A percentile compares a stretch with the other conserved stretches of the same genome.
These are phyloP conservation scores for Cyaniris semiargus DNA, from an alignment of 2,888 invertebrate genomes.

Conservation along the genomic window DNA sequence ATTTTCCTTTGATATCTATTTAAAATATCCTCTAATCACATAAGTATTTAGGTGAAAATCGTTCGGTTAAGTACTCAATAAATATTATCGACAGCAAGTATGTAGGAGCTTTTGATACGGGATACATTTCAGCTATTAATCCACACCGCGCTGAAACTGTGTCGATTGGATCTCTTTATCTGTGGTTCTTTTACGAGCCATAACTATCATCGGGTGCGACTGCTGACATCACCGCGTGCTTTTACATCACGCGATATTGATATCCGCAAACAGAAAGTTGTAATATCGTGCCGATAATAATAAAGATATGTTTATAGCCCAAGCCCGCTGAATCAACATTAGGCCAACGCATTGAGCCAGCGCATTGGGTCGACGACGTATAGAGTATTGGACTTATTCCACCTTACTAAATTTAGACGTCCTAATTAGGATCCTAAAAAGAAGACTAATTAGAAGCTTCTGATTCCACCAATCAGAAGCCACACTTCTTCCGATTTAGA, in stretches of 20 bases:
- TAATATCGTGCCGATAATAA: no score
- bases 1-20: neutral
- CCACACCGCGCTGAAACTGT: neutral
- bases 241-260: neutral
- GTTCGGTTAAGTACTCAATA: neutral
- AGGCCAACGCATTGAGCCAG: no score
- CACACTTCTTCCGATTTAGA: no score
- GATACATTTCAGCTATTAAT: conserved; percentile 7
- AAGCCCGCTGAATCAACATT: no score
- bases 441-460: no score
- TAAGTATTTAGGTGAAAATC: neutral
- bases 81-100: neutral
- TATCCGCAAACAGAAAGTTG: no score
- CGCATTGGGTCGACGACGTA: no score
- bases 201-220: neutral
- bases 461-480: no score
- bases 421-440: no score
- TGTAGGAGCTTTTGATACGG: neutral
- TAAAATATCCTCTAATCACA: neutral
- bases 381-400: no score
- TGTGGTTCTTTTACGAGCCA: conserved; percentile 22
- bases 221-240: neutral
- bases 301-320: no score
- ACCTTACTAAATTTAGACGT: no score
- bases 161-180: conserved; percentile 28